These are phyloP conservation scores for Grapholita molesta DNA, from an alignment of 1,140 invertebrate genomes.

Conservation along the genomic window DNA sequence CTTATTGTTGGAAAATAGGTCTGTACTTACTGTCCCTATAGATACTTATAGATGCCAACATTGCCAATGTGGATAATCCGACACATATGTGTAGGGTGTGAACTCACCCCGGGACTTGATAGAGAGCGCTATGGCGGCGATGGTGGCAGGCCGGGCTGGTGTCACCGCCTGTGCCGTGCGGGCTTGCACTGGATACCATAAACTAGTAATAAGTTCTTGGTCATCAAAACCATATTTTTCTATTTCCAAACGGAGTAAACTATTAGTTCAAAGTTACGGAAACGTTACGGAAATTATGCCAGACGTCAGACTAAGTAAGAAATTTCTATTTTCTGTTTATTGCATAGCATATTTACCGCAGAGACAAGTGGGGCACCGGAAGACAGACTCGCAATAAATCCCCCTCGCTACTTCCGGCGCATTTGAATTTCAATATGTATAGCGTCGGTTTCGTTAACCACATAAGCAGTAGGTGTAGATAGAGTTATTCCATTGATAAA, in stretches of 20 bases:
- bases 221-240: neutral
- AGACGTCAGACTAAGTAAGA: no score
- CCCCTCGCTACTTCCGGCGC: slow-evolving; percentile 46
- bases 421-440: slow-evolving; percentile 49
- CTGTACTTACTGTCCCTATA: no score
- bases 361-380: slow-evolving; percentile 46
- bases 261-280: no score
- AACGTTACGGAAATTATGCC: no score
- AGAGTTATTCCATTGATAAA: neutral
- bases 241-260: neutral
- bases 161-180: neutral
- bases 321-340: no score
- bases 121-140: slow-evolving; percentile 60
- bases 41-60: no score
- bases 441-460: slow-evolving; percentile 24
- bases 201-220: neutral
- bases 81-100: slow-evolving; percentile 2
- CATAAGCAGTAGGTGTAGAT: neutral
- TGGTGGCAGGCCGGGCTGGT: slow-evolving; percentile 30
- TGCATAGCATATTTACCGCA: slow-evolving; percentile 24
- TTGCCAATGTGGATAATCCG: neutral
- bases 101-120: slow-evolving; percentile 65
- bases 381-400: slow-evolving; percentile 50
- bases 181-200: neutral
- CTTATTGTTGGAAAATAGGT: neutral